Evolutionary conservation across 2,113 vertebrate genomes (phyloP).

Genomic region (Psophia crepitans): DNA sequence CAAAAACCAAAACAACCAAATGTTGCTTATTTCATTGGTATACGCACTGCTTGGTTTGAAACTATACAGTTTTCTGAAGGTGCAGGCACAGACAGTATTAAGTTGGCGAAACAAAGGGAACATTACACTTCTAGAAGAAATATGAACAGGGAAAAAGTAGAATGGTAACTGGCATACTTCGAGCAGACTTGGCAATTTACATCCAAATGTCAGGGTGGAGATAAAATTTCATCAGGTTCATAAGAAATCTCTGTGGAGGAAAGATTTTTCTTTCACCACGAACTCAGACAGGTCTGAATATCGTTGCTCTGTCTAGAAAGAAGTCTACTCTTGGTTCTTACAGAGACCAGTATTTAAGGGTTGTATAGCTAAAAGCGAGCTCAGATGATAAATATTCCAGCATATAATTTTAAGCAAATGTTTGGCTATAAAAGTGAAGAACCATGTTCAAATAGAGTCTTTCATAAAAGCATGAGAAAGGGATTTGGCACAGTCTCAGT

Average conservation of each 20-base stretch:
- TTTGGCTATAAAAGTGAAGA: background rate
- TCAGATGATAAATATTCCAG: background rate
- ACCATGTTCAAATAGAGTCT: background rate
- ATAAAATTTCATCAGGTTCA: background rate
- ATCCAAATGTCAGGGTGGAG: background rate
- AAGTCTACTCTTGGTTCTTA: background rate
- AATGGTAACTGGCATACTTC: background rate
- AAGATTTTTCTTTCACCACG: conserved; percentile 1
- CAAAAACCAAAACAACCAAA: too few species aligned
- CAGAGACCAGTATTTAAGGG: background rate
- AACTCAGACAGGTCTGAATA: background rate
- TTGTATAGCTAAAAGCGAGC: background rate
- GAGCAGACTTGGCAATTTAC: background rate
- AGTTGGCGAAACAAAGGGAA: background rate
- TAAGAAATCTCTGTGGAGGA: background rate
- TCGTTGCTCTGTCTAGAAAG: background rate
- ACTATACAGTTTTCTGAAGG: background rate
- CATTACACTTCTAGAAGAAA: background rate
- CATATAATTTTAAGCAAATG: background rate
- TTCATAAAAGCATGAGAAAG: background rate
- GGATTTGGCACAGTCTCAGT: background rate
- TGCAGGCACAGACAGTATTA: background rate
- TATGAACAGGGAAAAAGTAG: background rate
- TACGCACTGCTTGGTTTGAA: background rate
- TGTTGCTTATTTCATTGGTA: background rate